A percentile compares a stretch with the other conserved stretches of the same genome.
Conservation (phyloP, 1,140 invertebrate species). For the Drosophila lacteicornis region DNA sequence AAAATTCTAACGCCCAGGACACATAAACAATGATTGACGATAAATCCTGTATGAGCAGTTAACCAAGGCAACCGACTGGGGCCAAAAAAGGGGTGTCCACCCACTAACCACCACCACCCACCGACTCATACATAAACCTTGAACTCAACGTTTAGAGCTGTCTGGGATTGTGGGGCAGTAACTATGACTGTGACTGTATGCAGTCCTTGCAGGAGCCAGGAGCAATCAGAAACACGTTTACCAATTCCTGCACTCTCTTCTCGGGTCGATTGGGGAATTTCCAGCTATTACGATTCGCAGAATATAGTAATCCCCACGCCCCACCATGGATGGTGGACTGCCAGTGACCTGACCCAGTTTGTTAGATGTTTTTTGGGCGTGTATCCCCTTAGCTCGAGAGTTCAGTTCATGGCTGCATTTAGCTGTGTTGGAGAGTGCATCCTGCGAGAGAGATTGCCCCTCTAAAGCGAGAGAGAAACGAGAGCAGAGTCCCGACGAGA, state of each 20-base stretch:
- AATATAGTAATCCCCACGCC: constrained; percentile 11
- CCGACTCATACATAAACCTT: constrained; percentile 65
- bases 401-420: constrained; percentile 74
- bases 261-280: constrained; percentile 67
- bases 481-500: constrained; percentile 25
- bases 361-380: constrained; percentile 73
- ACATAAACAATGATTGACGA: constrained; percentile 61
- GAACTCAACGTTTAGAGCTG: constrained; percentile 61
- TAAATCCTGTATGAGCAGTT: constrained; percentile 59
- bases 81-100: background rate
- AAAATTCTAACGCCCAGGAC: constrained; percentile 33
- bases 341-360: constrained; percentile 76
- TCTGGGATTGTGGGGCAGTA: constrained; percentile 45
- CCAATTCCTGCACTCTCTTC: constrained; percentile 57
- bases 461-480: constrained; percentile 3
- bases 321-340: constrained; percentile 10
- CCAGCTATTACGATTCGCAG: constrained; percentile 66
- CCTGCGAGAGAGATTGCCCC: constrained; percentile 13
- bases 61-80: constrained; percentile 33
- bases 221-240: constrained; percentile 67
- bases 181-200: background rate
- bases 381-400: constrained; percentile 65
- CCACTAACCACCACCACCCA: constrained; percentile 16
- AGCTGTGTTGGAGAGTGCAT: constrained; percentile 12
- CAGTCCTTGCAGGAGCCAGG: constrained; percentile 7